These are phyloP conservation scores for Xanthostigma xanthostigma DNA, from an alignment of 2,888 invertebrate species.

Conservation along the genomic window DNA sequence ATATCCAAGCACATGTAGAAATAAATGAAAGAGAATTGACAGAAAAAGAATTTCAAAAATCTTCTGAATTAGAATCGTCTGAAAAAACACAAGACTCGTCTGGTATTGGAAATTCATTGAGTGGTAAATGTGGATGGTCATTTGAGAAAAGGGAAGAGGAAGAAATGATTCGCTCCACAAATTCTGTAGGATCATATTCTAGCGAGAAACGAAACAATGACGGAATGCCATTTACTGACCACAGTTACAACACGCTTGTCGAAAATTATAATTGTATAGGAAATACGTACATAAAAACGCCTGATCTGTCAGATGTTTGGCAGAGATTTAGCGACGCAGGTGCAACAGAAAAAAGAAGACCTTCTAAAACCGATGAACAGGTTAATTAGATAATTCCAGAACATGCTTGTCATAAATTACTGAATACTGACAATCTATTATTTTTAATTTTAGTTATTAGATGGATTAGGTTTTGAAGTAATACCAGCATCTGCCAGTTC, in stretches of 20 bases:
- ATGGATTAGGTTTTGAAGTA: constrained; percentile 42
- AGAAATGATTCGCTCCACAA: neutral
- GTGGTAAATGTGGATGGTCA: constrained; percentile 48
- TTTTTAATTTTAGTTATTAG: neutral
- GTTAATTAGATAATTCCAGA: neutral
- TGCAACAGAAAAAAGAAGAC: neutral
- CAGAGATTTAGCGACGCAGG: constrained; percentile 21
- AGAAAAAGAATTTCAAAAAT: constrained; percentile 7
- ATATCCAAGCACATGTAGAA: constrained; percentile 13
- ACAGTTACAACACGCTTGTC: constrained; percentile 36
- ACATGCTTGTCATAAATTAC: neutral
- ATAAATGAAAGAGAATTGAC: constrained; percentile 6
- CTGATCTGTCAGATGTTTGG: constrained; percentile 49
- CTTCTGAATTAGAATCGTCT: constrained; percentile 14
- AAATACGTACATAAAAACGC: constrained; percentile 29
- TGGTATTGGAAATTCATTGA: constrained; percentile 46
- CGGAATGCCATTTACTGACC: constrained; percentile 2
- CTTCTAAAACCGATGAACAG: neutral
- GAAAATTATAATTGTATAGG: constrained; percentile 38
- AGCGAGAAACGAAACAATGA: neutral
- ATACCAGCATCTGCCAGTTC: constrained; percentile 32
- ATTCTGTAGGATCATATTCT: neutral
- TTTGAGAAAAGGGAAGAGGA: constrained; percentile 26
- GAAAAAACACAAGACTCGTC: constrained; percentile 8
- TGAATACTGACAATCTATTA: neutral